Evolutionary conservation across 2,113 vertebrate genomes (phyloP), one percentile per base, ranked within the genome.

Genomic region (Myodes glareolus): DNA sequence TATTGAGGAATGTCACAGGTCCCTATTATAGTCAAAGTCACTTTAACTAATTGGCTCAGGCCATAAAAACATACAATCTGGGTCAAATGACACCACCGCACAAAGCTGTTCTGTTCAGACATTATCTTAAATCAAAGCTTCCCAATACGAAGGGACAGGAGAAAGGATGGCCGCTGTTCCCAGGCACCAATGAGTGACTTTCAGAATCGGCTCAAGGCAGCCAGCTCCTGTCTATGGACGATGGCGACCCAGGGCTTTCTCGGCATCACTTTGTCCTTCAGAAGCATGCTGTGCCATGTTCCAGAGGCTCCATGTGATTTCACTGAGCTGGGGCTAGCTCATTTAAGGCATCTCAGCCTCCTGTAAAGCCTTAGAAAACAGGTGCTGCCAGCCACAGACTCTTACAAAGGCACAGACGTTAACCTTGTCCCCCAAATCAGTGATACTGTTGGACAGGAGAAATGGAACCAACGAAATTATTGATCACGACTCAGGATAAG

Each of bases 101-200:
- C 50, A 33, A 97, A 67, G 90, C 85, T 93, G 93, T 96, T 82
- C 73, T 92, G 45, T 82, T 96, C 93, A 88, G 31, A 97, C 55
- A 67, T 93, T 93, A 86, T 91, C 68, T 97, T 98, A 97, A 98
- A 97, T 98, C 97, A 98, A 93, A 95, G 92, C 81, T 90, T 94
- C 88, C 72, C 81, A 87, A 52, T 31, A 94, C 27, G 91, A 97
- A 77, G 73, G 90, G 80, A 33, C 78, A 58, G 63, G 89, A 76
- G 91, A 72, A 76, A 96, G 72, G 67, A 73, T 11, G 33, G 39
- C 47, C 36, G 84, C 80, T 72, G 88, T 88, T 94, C 27, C 47
- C n/a, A 42, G 65, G 81, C 55, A 90, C 77, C 47, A 55, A 50
- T 29, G 67, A 81, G 31, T 52, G 14, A 72, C 55, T 88, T 87